phyloP scores from a whole-genome alignment of 2,797 vertebrate species.

The Champsocephalus gunnari region DNA sequence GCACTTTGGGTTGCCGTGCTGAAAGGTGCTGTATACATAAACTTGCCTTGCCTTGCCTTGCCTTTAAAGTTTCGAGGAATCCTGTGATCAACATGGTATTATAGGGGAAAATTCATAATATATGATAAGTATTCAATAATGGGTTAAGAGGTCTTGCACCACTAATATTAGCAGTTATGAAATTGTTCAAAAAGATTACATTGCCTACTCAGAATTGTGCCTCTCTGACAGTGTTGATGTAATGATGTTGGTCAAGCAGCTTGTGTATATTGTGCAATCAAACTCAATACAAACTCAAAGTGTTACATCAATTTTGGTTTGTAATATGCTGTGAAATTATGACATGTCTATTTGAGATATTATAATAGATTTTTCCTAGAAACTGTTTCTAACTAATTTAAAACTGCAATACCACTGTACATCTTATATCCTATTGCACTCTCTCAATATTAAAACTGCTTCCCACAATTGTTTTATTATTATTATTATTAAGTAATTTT shows the following conservation, averaged over 20 bases:
- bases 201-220: background rate
- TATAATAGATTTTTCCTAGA: background rate
- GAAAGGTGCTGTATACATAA: too few relatives aligned
- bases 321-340: background rate
- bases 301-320: background rate
- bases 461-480: background rate
- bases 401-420: background rate
- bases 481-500: background rate
- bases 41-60: too few relatives aligned
- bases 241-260: background rate
- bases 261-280: background rate
- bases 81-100: background rate
- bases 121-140: background rate
- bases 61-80: background rate
- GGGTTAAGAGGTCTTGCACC: background rate
- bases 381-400: background rate
- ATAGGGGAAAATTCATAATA: background rate
- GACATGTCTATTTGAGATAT: background rate
- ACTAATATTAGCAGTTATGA: background rate
- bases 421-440: too few relatives aligned
- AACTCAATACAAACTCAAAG: background rate
- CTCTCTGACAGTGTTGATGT: background rate
- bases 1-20: too few relatives aligned
- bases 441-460: background rate
- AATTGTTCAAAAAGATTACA: background rate